Conservation (phyloP, 1,140 invertebrate genomes). For the Drosophila oshimai region DNA sequence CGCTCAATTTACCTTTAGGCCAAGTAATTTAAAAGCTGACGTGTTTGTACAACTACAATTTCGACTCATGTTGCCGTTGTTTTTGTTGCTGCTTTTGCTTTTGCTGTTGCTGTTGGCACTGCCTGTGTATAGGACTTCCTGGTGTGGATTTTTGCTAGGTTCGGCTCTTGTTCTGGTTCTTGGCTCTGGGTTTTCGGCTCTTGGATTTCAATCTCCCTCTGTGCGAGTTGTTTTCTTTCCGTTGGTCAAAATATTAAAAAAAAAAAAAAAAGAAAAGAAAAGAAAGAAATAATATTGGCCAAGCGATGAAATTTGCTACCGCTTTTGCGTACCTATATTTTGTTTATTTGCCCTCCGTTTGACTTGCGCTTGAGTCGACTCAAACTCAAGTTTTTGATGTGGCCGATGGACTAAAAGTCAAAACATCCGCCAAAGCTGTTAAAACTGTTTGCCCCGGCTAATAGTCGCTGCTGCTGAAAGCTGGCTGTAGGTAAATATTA, state of each 20-base stretch:
- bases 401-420: slow-evolving; percentile 51
- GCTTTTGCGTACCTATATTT: slow-evolving; percentile 60
- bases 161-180: slow-evolving; percentile 57
- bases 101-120: slow-evolving; percentile 55
- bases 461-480: slow-evolving; percentile 55
- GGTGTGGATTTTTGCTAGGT: slow-evolving; percentile 68
- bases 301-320: slow-evolving; percentile 46
- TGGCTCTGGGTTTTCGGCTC: slow-evolving; percentile 32
- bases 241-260: slow-evolving; percentile 65
- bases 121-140: slow-evolving; percentile 75
- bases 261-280: too few species aligned
- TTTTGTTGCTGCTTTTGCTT: slow-evolving; percentile 5
- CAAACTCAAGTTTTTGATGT: slow-evolving; percentile 52
- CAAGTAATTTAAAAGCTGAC: slow-evolving; percentile 81
- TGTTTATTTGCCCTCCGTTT: slow-evolving; percentile 74
- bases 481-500: slow-evolving; percentile 66
- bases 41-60: slow-evolving; percentile 81
- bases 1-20: slow-evolving; percentile 81
- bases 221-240: slow-evolving; percentile 30
- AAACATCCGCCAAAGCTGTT: slow-evolving; percentile 67
- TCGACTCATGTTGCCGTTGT: slow-evolving; percentile 79
- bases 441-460: slow-evolving; percentile 75
- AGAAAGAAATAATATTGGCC: slow-evolving; percentile 41
- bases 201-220: slow-evolving; percentile 38
- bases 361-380: slow-evolving; percentile 45